Evolutionary conservation across 1,140 invertebrate genomes (phyloP), one percentile per base, ranked within the genome.

Genomic region (Oedothorax gibbosus): DNA sequence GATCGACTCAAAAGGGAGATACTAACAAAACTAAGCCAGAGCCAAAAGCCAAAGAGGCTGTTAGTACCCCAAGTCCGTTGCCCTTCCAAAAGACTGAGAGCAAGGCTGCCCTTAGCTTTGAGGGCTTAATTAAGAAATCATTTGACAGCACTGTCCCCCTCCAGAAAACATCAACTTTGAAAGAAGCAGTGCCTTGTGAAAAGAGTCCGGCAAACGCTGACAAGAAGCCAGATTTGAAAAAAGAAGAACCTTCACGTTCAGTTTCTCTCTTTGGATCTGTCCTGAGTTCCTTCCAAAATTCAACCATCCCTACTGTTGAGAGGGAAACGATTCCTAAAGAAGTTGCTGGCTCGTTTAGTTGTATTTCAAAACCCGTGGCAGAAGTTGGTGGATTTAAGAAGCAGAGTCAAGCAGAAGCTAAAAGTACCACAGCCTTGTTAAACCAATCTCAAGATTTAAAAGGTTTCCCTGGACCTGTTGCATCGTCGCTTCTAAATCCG

Each of bases 101-200:
- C 50, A 73, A 76, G 57, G 18, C 68, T 65, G 65, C 60, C 21
- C 49, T 84, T 0, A 84, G 71, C 50, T 84, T 84, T 75, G 56
- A 71, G 18, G 81, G 81, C n/a, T 35, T 84, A 7, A 76, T 76
- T 76, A 12, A 76, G 21, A 75, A 79, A 68, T 18, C 75, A 18
- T 49, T 49, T 51, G 18, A 7, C 49, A 21, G 51, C 56, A 35
- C 2, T 15, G 35, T 57, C 49, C 14, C 18, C 53, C 10, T 12
- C 56, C 6, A 53, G 35, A 79, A 66, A 68, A 66, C 14, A 21
- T 21, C 50, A n/a, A 11, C 15, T 79, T 53, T 21, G 15, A 64
- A 49, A 49, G 56, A 68, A 79, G 15, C 68, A 9, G 20, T 57
- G n/a, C 5, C 20, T 71, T 5, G 54, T 18, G 66, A 60, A 51